A percentile compares a stretch with the other conserved stretches of the same genome.
These are phyloP conservation scores for Mythimna albipuncta DNA, from an alignment of 2,888 invertebrate species.

Conservation along the genomic window DNA sequence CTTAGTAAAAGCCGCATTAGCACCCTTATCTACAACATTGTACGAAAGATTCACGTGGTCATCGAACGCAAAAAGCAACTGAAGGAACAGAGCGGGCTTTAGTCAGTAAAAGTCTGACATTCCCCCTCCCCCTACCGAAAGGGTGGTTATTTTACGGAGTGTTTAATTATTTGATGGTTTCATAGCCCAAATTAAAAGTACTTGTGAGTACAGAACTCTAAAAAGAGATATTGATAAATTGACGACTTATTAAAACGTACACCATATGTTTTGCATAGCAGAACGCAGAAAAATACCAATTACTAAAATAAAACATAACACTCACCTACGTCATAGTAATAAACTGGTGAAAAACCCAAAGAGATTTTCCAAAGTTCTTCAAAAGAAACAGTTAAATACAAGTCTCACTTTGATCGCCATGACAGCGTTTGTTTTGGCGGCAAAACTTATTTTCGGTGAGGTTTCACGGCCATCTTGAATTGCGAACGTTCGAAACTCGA, in stretches of 20 bases:
- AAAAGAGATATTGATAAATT: not conserved
- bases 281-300: not conserved
- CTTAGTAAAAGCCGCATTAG: not conserved
- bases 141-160: too few relatives aligned
- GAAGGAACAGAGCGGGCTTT: too few relatives aligned
- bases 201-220: not conserved
- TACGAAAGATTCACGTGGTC: too few relatives aligned
- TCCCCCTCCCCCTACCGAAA: too few relatives aligned
- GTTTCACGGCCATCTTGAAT: slow-evolving; percentile 63
- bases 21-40: not conserved
- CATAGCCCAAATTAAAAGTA: too few relatives aligned
- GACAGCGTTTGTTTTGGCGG: slow-evolving; percentile 78
- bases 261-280: not conserved
- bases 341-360: slow-evolving; percentile 11
- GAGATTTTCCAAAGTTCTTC: slow-evolving; percentile 57
- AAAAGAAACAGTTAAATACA: slow-evolving; percentile 74
- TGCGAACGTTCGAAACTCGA: slow-evolving; percentile 3
- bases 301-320: slow-evolving; percentile 11
- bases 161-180: too few relatives aligned
- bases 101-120: too few relatives aligned
- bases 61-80: too few relatives aligned
- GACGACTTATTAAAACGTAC: not conserved
- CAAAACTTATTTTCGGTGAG: slow-evolving; percentile 67
- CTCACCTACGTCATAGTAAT: slow-evolving; percentile 16
- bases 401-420: slow-evolving; percentile 74